phyloP scores from a whole-genome alignment of 2,113 vertebrate species.

The Odocoileus hemionus region DNA sequence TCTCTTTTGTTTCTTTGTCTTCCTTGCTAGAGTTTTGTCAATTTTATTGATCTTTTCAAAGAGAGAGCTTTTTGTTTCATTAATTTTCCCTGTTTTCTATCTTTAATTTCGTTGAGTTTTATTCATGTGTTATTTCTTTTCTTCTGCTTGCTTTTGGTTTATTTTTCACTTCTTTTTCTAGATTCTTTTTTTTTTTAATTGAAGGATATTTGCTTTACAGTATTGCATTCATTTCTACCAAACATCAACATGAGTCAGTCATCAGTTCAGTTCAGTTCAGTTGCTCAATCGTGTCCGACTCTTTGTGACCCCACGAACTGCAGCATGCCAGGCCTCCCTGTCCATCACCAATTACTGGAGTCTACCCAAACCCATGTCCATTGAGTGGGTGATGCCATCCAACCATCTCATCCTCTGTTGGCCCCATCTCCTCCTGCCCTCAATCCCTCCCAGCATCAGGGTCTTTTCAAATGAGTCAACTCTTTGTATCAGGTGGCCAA shows the following conservation, averaged over 20 bases:
- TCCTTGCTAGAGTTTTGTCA: not conserved
- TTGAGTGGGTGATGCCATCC: not conserved
- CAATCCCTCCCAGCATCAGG: not conserved
- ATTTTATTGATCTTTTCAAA: not conserved
- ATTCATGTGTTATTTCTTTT: not conserved
- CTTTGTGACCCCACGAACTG: rapidly evolving
- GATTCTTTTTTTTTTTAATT: not conserved
- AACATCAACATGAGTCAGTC: not conserved
- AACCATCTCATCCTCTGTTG: not conserved
- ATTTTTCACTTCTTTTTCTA: not conserved
- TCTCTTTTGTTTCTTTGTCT: not conserved
- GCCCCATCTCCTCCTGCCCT: not conserved
- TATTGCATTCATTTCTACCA: not conserved
- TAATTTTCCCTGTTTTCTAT: not conserved
- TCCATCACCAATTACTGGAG: not conserved
- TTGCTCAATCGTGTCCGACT: rapidly evolving
- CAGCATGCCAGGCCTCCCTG: not conserved
- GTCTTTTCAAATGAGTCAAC: not conserved
- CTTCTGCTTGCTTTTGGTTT: not conserved
- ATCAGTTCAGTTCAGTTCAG: not conserved
- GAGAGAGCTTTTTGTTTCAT: not conserved
- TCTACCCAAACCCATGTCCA: not conserved
- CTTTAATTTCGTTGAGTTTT: not conserved
- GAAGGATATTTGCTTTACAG: not conserved
- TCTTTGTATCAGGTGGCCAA: not conserved